Percentiles rank a stretch among this genome's conserved stretches.
Conservation (phyloP, 30 jellyfish, hydroid and myxozoan genomes). For the Hydra vulgaris region DNA sequence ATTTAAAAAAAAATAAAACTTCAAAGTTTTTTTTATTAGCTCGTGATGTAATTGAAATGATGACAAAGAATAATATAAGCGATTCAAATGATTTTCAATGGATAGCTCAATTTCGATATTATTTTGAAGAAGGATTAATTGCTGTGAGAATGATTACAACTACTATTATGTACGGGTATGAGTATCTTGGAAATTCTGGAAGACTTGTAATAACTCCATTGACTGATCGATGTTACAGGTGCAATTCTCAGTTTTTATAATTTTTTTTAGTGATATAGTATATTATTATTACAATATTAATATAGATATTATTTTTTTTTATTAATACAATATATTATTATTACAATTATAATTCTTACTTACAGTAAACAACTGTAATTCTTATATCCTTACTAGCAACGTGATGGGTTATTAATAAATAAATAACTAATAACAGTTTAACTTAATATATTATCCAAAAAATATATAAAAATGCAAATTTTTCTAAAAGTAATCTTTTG, state of each 20-base stretch:
- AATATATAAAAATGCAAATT: too few relatives aligned
- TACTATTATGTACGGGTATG: slow-evolving; percentile 78
- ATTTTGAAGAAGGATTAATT: slow-evolving; percentile 66
- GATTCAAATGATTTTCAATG: slow-evolving; percentile 71
- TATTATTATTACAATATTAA: not conserved
- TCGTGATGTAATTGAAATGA: slow-evolving; percentile 90
- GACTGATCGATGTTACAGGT: slow-evolving; percentile 96
- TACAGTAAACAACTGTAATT: too few relatives aligned
- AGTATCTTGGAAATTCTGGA: slow-evolving; percentile 91
- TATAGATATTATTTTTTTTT: not conserved
- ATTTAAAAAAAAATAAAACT: not conserved
- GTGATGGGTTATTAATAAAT: too few relatives aligned
- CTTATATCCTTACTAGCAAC: too few relatives aligned
- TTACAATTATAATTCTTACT: not conserved
- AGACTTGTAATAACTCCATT: slow-evolving; percentile 88
- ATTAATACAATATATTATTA: not conserved
- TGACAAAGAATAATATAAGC: slow-evolving; percentile 58
- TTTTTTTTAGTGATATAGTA: not conserved
- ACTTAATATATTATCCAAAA: too few relatives aligned
- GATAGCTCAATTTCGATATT: slow-evolving; percentile 88
- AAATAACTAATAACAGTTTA: too few relatives aligned
- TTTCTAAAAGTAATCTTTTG: too few relatives aligned
- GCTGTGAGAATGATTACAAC: slow-evolving; percentile 85
- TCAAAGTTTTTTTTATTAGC: slow-evolving; percentile 28
- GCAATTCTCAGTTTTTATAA: too few relatives aligned